Conservation (phyloP, 2,113 vertebrate genomes). For the Alethe diademata region DNA sequence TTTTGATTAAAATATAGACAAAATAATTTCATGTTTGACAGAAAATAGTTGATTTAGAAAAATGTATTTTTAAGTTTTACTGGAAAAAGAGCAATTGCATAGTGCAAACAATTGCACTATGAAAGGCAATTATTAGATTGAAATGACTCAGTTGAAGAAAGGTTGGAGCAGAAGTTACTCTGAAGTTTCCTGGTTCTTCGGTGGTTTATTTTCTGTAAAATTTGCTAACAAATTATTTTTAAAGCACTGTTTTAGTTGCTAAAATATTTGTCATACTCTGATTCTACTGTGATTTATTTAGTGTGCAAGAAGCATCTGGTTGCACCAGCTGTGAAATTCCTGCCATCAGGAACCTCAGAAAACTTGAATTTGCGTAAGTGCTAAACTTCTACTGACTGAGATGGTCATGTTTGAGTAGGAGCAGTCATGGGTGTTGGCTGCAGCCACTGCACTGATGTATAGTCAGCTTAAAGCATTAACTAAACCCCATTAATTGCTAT, state of each 20-base stretch:
- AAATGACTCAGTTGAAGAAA: not conserved
- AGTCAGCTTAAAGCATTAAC: not conserved
- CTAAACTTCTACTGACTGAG: not conserved
- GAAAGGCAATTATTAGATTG: not conserved
- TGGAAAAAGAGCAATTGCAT: not conserved
- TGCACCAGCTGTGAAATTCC: conserved; percentile 68
- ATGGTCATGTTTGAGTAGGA: not conserved
- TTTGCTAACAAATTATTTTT: not conserved
- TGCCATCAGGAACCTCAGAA: conserved; percentile 81
- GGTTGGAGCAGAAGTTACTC: not conserved
- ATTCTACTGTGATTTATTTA: conserved; percentile 13
- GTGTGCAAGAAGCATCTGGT: not conserved
- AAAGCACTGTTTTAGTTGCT: not conserved
- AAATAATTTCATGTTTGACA: not conserved
- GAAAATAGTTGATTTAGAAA: not conserved
- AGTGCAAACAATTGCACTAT: not conserved
- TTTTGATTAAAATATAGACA: not conserved
- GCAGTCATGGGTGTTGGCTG: not conserved
- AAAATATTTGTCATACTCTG: not conserved
- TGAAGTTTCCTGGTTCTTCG: not conserved
- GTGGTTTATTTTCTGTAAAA: not conserved
- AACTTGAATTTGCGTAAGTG: conserved; percentile 85
- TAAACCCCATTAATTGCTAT: not conserved
- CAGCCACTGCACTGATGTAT: not conserved
- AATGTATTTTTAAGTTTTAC: not conserved